Percentiles rank a stretch among this genome's conserved stretches.
Evolutionary conservation across 2,888 invertebrate genomes (phyloP).

Genomic region (Lepidocyrtinus sp.): DNA sequence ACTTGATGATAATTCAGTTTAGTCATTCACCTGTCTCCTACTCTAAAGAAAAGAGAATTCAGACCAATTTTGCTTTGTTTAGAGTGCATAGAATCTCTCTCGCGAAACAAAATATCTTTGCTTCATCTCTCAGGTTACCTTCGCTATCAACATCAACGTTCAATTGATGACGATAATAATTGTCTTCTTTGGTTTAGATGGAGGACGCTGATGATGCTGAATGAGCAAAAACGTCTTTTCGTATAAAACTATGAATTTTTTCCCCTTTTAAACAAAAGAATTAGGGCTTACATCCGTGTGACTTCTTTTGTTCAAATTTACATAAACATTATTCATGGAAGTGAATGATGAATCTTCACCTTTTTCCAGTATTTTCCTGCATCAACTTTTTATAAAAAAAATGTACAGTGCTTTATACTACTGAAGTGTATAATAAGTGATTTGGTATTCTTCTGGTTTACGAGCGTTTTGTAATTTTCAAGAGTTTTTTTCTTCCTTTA

Average conservation of each 20-base stretch:
- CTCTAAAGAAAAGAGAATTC: background rate
- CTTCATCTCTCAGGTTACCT: too few relatives aligned
- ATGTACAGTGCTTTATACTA: too few relatives aligned
- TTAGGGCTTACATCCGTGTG: conserved; percentile 36
- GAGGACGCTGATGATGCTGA: background rate
- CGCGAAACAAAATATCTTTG: too few relatives aligned
- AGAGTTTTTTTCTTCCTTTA: background rate
- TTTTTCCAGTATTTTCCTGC: conserved; percentile 32
- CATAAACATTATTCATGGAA: conserved; percentile 7
- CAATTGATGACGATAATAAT: background rate
- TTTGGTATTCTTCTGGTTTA: too few relatives aligned
- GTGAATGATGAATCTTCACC: conserved; percentile 22
- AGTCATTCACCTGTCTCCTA: conserved; percentile 22
- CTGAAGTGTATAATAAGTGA: too few relatives aligned
- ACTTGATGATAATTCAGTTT: conserved; percentile 8
- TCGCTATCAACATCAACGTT: too few relatives aligned
- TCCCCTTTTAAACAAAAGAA: background rate
- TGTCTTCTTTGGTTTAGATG: background rate
- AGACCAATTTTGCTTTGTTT: background rate
- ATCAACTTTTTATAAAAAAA: conserved; percentile 3
- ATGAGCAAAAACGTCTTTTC: background rate
- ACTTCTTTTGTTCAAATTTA: conserved; percentile 27
- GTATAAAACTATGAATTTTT: background rate
- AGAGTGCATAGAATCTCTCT: too few relatives aligned
- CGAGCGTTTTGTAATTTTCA: background rate